Evolutionary conservation across 2,113 vertebrate genomes (phyloP).

Genomic region (Thermophis baileyi): DNA sequence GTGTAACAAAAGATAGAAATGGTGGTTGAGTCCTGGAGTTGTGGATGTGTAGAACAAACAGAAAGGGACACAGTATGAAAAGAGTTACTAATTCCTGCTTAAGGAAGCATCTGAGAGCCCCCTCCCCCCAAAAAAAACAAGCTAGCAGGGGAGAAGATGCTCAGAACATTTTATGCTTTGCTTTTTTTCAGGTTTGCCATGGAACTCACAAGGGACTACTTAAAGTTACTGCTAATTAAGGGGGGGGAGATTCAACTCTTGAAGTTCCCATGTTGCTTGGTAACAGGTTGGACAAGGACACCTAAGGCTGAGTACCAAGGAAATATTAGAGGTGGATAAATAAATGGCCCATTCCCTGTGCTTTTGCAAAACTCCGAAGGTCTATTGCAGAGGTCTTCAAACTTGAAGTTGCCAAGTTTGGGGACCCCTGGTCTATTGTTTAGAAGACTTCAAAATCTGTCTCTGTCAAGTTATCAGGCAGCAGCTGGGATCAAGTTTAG

Average conservation of each 20-base stretch:
- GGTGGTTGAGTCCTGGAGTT: not conserved
- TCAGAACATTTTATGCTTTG: not conserved
- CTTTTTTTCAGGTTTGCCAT: not conserved
- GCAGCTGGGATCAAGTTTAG: not conserved
- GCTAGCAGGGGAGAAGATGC: not conserved
- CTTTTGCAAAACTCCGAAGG: not conserved
- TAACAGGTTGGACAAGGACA: not conserved
- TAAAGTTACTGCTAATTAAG: not conserved
- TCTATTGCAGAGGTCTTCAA: not conserved
- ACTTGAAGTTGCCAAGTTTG: too few species aligned
- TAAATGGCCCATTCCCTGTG: not conserved
- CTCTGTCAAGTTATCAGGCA: not conserved
- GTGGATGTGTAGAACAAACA: not conserved
- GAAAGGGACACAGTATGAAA: not conserved
- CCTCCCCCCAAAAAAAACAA: rapidly evolving
- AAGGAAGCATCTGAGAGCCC: not conserved
- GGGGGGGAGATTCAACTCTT: not conserved
- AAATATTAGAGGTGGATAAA: not conserved
- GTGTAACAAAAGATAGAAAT: not conserved
- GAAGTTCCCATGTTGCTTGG: not conserved
- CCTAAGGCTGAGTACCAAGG: not conserved
- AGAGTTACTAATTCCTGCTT: not conserved
- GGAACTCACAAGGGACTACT: not conserved
- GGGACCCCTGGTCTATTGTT: not conserved
- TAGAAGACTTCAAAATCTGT: not conserved